Percentiles rank a stretch among this genome's conserved stretches.
phyloP scores from a whole-genome alignment of 1,140 invertebrate genomes.

The Drosophila neocordata region DNA sequence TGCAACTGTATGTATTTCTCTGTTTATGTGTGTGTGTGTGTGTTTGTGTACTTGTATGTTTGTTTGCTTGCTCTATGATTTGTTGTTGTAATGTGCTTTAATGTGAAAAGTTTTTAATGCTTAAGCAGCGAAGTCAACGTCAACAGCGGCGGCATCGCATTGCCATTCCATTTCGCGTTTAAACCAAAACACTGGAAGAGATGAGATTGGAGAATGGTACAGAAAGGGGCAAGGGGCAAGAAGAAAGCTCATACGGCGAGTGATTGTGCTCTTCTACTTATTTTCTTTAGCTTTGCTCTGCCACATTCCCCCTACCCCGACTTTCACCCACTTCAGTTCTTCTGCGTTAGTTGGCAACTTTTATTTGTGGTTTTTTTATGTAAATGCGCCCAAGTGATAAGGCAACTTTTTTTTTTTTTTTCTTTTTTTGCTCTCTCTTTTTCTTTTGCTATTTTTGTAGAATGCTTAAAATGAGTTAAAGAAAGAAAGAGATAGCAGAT shows the following conservation, averaged over 20 bases:
- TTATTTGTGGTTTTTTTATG: constrained; percentile 82
- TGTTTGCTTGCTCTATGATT: constrained; percentile 71
- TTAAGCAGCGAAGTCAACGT: constrained; percentile 63
- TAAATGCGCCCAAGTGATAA: constrained; percentile 81
- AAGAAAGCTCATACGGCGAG: constrained; percentile 6
- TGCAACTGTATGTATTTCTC: constrained; percentile 37
- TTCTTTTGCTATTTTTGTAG: constrained; percentile 45
- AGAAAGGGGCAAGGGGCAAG: not conserved
- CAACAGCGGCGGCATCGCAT: not conserved
- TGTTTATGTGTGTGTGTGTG: constrained; percentile 33
- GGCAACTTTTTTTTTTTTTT: constrained; percentile 64
- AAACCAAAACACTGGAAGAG: constrained; percentile 6
- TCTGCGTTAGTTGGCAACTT: constrained; percentile 78
- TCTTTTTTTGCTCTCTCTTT: not conserved
- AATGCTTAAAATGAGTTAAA: not conserved
- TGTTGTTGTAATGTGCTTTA: constrained; percentile 81
- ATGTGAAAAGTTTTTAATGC: constrained; percentile 81
- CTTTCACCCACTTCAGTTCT: constrained; percentile 24
- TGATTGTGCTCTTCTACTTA: constrained; percentile 46
- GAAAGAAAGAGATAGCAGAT: constrained; percentile 15
- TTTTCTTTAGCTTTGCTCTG: constrained; percentile 61
- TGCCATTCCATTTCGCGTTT: constrained; percentile 18
- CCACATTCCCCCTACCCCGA: not conserved
- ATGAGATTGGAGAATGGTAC: not conserved
- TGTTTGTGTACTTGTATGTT: constrained; percentile 31